Evolutionary conservation across 2,797 vertebrate genomes (phyloP).

Genomic region (Myotis daubentonii): DNA sequence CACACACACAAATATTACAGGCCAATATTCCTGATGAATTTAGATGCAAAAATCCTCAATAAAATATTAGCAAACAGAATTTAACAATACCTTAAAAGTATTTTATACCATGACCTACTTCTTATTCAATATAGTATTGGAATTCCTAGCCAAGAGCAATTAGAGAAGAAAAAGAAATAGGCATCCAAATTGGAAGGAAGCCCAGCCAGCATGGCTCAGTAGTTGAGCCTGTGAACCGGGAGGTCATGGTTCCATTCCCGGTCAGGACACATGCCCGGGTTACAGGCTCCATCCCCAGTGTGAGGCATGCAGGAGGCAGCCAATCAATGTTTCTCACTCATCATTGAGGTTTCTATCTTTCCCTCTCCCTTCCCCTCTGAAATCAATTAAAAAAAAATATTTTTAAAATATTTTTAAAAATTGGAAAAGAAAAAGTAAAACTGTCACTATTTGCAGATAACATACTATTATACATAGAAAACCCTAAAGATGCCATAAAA

Average conservation of each 20-base stretch:
- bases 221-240: too few relatives aligned
- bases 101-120: background rate
- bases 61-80: background rate
- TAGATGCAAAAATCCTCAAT: background rate
- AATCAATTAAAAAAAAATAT: too few relatives aligned
- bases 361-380: too few relatives aligned
- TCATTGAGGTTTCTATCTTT: too few relatives aligned
- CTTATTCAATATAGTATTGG: background rate
- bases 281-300: too few relatives aligned
- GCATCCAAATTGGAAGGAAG: background rate
- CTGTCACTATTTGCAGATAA: background rate
- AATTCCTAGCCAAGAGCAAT: background rate
- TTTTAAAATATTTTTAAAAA: background rate
- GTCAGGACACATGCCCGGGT: too few relatives aligned
- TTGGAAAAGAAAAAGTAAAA: background rate
- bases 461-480: background rate
- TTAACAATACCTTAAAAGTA: background rate
- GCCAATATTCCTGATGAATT: background rate
- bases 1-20: background rate
- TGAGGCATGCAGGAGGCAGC: too few relatives aligned
- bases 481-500: background rate
- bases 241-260: too few relatives aligned
- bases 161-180: background rate
- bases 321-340: too few relatives aligned
- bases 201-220: too few relatives aligned